These are phyloP conservation scores for Plagiodera versicolora DNA, from an alignment of 2,888 invertebrate species.

Conservation along the genomic window DNA sequence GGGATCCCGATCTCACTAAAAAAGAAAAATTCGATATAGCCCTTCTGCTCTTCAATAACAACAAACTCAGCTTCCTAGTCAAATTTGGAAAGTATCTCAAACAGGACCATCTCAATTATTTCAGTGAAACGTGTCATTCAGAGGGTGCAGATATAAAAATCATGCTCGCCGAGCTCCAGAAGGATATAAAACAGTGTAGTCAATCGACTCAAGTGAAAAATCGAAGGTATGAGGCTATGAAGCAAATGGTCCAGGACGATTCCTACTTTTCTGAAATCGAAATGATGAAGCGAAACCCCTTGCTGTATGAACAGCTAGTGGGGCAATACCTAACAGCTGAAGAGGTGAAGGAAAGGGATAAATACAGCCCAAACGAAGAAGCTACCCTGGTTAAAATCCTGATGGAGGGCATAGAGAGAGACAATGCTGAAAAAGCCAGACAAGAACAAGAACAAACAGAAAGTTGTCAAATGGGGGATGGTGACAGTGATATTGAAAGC, in stretches of 20 bases:
- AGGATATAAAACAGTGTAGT: slow-evolving; percentile 54
- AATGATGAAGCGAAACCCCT: slow-evolving; percentile 91
- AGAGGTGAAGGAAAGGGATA: slow-evolving; percentile 69
- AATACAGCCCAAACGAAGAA: slow-evolving; percentile 57
- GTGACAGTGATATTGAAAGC: background rate
- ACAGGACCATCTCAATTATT: slow-evolving; percentile 70
- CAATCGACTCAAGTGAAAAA: slow-evolving; percentile 67
- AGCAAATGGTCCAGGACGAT: slow-evolving; percentile 68
- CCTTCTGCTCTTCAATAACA: slow-evolving; percentile 63
- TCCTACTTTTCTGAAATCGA: slow-evolving; percentile 88
- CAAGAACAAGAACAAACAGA: slow-evolving; percentile 62
- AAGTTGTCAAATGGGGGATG: slow-evolving; percentile 26
- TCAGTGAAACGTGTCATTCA: slow-evolving; percentile 54
- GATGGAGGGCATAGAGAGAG: slow-evolving; percentile 78
- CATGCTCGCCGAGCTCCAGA: slow-evolving; percentile 65
- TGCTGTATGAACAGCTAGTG: slow-evolving; percentile 86
- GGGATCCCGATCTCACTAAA: slow-evolving; percentile 71
- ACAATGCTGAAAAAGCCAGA: slow-evolving; percentile 65
- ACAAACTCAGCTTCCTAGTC: slow-evolving; percentile 70
- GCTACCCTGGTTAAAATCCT: slow-evolving; percentile 74
- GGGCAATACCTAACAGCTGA: slow-evolving; percentile 82
- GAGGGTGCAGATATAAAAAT: slow-evolving; percentile 63
- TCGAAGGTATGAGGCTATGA: slow-evolving; percentile 79
- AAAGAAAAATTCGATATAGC: slow-evolving; percentile 74
- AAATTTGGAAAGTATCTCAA: slow-evolving; percentile 76